Percentiles rank a stretch among this genome's conserved stretches.
Evolutionary conservation across 2,113 vertebrate species (phyloP).

Genomic region (Ageneiosus marmoratus): DNA sequence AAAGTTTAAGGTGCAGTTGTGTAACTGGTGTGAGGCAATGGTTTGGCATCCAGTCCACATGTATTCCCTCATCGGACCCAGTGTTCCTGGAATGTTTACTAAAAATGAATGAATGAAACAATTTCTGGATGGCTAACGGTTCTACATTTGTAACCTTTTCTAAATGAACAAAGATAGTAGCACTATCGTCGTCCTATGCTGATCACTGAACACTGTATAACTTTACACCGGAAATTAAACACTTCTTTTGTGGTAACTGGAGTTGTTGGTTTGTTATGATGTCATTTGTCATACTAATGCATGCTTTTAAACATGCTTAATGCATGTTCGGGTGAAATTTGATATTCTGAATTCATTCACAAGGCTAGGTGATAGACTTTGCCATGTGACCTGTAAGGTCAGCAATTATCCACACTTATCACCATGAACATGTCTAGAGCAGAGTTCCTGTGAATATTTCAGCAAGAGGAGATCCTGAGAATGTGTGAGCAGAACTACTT

Average conservation of each 20-base stretch:
- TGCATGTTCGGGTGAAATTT: not conserved
- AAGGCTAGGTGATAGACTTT: not conserved
- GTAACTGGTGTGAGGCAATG: not conserved
- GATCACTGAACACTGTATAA: not conserved
- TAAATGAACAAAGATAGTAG: not conserved
- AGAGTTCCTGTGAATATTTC: conserved; percentile 1
- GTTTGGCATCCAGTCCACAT: not conserved
- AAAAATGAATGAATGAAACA: not conserved
- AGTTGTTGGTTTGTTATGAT: not conserved
- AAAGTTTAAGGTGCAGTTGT: not conserved
- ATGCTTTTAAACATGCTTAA: not conserved
- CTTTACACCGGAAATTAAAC: not conserved
- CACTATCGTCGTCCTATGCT: not conserved
- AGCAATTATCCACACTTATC: not conserved
- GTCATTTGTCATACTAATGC: not conserved
- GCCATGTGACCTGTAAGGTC: not conserved
- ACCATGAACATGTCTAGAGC: conserved; percentile 7
- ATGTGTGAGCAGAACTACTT: conserved; percentile 1
- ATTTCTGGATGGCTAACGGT: not conserved
- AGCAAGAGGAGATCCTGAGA: not conserved
- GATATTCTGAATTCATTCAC: not conserved
- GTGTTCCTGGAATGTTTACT: not conserved
- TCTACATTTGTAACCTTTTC: not conserved
- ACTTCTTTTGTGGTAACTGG: no score
- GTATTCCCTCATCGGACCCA: not conserved